Base-by-base conservation (phyloP, 1,140 invertebrate genomes). In the Plodia interpunctella region DNA sequence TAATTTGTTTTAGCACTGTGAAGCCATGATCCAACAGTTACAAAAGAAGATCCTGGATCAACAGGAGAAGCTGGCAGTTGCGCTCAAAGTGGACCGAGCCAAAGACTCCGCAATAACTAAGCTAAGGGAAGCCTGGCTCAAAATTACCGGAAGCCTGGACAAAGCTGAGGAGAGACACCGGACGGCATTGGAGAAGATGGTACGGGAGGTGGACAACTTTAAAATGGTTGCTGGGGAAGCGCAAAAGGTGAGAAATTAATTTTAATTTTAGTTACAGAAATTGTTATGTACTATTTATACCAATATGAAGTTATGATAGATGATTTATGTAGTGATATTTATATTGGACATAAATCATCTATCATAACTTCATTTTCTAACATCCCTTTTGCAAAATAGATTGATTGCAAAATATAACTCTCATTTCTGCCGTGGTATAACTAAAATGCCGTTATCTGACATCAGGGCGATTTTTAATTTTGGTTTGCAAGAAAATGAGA, bases 31-130 rank as follows among this genome's bases (percentile, higher is more conserved):
- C 38, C 93, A 95, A 72, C 90, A 94, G 38, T 76, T 96, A 0
- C 95, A 96, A 76, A 92, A 92, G 59, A 92, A 93, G 62, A 78
- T 94, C 54, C 80, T 96, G 17, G 94, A 96, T 70, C 92, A 94
- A 65, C 93, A 96, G 83, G 94, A 96, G 76, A 93, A 94, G 65
- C 75, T 96, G 20, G 94, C 94, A 0, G 95, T 96, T 1, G 95
- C 95, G 3, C 80, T 96, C 10, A 91, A 92, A 80, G 93, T 96
- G 0, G 95, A 96, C 80, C 90, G 92, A 49, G 90, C 93, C 6
- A 96, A 96, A 76, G 95, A 96, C 76, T 76, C 90, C 13, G 92
- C 93, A 0, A 93, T 96, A 15, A 67, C 79, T 5, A 93, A 93
- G 71, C 91, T 94, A 18, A 91, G 92, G 60, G 88, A 91, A 20